Percentiles rank a stretch among this genome's conserved stretches.
These are phyloP conservation scores for Vesta saturnalis DNA, from an alignment of 2,888 invertebrate genomes.

Conservation along the genomic window DNA sequence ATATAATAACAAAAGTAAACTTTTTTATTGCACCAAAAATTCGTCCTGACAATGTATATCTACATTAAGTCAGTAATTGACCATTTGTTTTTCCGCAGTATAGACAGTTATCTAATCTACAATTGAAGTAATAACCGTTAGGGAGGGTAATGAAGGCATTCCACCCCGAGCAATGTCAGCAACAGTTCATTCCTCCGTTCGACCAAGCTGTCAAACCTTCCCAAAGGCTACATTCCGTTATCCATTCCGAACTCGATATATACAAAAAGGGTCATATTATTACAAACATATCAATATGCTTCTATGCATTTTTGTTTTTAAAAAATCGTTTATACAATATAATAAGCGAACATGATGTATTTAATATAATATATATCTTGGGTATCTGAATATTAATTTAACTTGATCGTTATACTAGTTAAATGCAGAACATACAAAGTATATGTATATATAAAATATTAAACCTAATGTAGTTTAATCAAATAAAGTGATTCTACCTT, in stretches of 20 bases:
- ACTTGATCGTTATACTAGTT: neutral
- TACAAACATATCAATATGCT: conserved; percentile 4
- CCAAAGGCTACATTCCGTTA: conserved; percentile 38
- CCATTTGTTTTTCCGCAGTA: conserved; percentile 16
- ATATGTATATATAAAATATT: conserved; percentile 1
- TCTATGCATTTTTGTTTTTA: neutral
- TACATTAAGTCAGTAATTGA: conserved; percentile 12
- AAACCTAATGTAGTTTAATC: conserved; percentile 13
- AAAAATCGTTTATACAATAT: neutral
- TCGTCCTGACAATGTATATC: conserved; percentile 1
- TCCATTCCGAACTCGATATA: conserved; percentile 24
- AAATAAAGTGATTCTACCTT: conserved; percentile 25
- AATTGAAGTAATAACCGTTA: conserved; percentile 25
- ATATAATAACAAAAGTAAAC: neutral
- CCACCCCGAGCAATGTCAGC: conserved; percentile 43
- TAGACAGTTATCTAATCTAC: conserved; percentile 22
- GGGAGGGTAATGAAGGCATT: conserved; percentile 42
- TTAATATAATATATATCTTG: neutral
- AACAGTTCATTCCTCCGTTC: conserved; percentile 40
- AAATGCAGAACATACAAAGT: conserved; percentile 2
- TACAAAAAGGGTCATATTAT: conserved; percentile 24
- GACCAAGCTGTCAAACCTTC: conserved; percentile 43
- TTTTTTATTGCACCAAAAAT: conserved; percentile 8
- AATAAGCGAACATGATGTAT: neutral
- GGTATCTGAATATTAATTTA: neutral